Percentiles rank a stretch among this genome's conserved stretches.
phyloP scores from a whole-genome alignment of 2,113 vertebrate genomes.

The Tyrannus savana region DNA sequence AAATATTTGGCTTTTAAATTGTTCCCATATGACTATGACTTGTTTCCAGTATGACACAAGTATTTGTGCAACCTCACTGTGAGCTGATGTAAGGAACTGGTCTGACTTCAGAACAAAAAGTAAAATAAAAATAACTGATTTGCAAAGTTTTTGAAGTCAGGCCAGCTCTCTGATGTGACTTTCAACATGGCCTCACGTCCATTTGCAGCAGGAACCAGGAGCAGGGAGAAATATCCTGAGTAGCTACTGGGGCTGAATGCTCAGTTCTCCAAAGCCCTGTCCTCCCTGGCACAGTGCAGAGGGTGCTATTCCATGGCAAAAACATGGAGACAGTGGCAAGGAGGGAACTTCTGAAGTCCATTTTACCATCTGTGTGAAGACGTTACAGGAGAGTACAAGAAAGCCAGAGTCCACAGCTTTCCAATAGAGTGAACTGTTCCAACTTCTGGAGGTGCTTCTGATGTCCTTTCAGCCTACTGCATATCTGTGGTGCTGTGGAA shows the following conservation, averaged over 20 bases:
- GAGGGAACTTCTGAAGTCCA: not conserved
- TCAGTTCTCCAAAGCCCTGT: accelerated
- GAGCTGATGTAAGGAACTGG: not conserved
- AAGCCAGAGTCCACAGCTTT: not conserved
- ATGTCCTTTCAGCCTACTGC: not conserved
- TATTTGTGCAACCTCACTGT: not conserved
- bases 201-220: not conserved
- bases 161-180: not conserved
- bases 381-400: not conserved
- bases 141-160: not conserved
- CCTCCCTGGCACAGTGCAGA: not conserved
- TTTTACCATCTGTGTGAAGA: not conserved
- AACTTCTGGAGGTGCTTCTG: accelerated
- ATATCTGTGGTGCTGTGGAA: not conserved
- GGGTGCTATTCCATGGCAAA: not conserved
- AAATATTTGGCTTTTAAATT: not conserved
- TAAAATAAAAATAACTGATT: not conserved
- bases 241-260: not conserved
- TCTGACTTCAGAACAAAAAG: not conserved
- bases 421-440: not conserved
- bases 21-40: not conserved
- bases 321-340: accelerated
- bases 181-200: not conserved
- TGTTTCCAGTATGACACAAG: not conserved
- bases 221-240: not conserved